Conservation (phyloP, 1,140 invertebrate genomes). For the Drosophila pallidifrons region DNA sequence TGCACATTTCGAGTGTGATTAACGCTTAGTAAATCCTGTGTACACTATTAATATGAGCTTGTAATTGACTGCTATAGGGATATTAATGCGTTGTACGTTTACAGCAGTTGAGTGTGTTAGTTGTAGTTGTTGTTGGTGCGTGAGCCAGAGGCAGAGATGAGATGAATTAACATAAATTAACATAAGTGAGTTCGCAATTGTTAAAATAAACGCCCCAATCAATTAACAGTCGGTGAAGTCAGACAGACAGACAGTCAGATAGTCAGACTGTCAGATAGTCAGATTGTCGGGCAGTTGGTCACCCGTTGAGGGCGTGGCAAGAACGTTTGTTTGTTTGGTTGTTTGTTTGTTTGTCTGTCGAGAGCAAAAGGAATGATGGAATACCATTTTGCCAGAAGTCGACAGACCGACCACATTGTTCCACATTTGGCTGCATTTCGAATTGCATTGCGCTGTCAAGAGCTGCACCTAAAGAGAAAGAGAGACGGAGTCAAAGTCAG, state of each 20-base stretch:
- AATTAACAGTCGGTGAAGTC: constrained; percentile 3
- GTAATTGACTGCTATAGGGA: constrained; percentile 21
- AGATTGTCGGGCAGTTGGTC: too few species aligned
- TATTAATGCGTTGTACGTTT: constrained; percentile 17
- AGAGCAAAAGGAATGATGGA: constrained; percentile 6
- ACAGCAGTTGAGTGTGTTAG: too few species aligned
- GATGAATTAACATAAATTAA: constrained; percentile 47
- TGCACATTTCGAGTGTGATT: constrained; percentile 9
- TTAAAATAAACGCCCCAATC: constrained; percentile 42
- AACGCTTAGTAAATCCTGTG: constrained; percentile 1
- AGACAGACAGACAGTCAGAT: too few species aligned
- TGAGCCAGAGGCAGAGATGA: background rate
- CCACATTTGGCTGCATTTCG: constrained; percentile 33
- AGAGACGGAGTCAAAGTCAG: background rate
- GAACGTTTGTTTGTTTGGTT: background rate
- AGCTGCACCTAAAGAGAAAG: constrained; percentile 11
- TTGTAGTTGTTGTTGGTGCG: background rate
- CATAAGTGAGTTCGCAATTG: constrained; percentile 43
- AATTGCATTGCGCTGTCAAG: constrained; percentile 21
- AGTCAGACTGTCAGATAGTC: background rate
- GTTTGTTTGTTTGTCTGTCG: background rate
- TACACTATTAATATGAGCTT: constrained; percentile 16
- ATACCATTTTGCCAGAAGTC: constrained; percentile 5
- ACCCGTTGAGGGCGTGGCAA: constrained; percentile 1
- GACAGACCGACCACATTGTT: background rate